Conservation (phyloP, 2,888 invertebrate genomes). For the Odontocerum albicorne region DNA sequence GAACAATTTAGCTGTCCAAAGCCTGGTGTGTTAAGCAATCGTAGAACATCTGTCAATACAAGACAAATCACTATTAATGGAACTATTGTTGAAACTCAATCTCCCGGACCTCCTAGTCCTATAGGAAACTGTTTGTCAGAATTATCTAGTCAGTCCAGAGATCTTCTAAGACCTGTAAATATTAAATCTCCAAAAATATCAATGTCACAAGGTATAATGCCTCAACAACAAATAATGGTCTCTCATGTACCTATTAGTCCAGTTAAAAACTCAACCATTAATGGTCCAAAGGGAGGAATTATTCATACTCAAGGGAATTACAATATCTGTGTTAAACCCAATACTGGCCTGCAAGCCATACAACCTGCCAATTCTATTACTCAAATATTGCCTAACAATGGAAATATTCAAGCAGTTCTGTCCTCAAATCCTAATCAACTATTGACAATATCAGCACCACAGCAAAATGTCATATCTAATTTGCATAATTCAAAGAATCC, state of each 20-base stretch:
- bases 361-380: constrained; percentile 49
- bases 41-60: constrained; percentile 56
- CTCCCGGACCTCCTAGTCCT: constrained; percentile 48
- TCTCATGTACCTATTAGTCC: constrained; percentile 54
- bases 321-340: constrained; percentile 55
- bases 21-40: constrained; percentile 54
- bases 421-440: constrained; percentile 58
- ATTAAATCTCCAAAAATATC: constrained; percentile 19
- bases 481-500: constrained; percentile 55
- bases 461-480: constrained; percentile 47
- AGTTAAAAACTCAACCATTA: constrained; percentile 50
- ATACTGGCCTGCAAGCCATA: constrained; percentile 51
- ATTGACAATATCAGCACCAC: constrained; percentile 51
- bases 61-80: constrained; percentile 58
- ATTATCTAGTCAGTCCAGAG: constrained; percentile 40
- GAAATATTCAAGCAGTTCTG: constrained; percentile 54
- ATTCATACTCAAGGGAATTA: constrained; percentile 39
- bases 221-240: constrained; percentile 56
- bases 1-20: constrained; percentile 49
- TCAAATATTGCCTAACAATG: constrained; percentile 51
- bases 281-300: constrained; percentile 46
- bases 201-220: constrained; percentile 48
- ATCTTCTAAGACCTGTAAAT: constrained; percentile 6
- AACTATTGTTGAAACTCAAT: constrained; percentile 57
- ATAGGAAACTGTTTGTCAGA: constrained; percentile 40